A percentile compares a stretch with the other conserved stretches of the same genome.
phyloP scores from a whole-genome alignment of 2,797 vertebrate species.

The Clarias laeviceps region DNA sequence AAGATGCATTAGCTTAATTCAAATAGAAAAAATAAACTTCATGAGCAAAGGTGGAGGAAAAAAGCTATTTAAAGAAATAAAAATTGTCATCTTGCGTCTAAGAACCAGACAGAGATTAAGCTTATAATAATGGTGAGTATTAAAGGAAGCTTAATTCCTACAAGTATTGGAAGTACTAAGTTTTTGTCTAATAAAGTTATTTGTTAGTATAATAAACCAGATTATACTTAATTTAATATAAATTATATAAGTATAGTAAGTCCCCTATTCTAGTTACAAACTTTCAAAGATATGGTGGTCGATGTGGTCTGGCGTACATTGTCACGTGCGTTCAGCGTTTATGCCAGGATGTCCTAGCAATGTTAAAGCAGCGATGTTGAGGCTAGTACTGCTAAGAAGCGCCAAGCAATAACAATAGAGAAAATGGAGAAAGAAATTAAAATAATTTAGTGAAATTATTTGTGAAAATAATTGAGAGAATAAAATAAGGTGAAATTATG shows the following conservation, averaged over 20 bases:
- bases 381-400: too few relatives aligned
- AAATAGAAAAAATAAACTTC: not conserved
- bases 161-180: not conserved
- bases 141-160: not conserved
- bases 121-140: not conserved
- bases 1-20: constrained; percentile 8
- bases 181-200: not conserved
- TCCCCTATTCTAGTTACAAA: too few relatives aligned
- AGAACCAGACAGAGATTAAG: not conserved
- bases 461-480: too few relatives aligned
- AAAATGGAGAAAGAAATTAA: too few relatives aligned
- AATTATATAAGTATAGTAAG: not conserved
- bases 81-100: not conserved
- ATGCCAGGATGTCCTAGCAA: too few relatives aligned
- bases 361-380: too few relatives aligned
- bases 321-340: too few relatives aligned
- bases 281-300: too few relatives aligned
- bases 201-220: not conserved
- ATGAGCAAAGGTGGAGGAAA: not conserved
- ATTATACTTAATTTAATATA: not conserved
- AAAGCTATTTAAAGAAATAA: not conserved
- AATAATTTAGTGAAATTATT: too few relatives aligned
- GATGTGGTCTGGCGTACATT: too few relatives aligned
- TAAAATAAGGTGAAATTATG: too few relatives aligned
- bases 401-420: too few relatives aligned